phyloP scores from a whole-genome alignment of 2,888 invertebrate species.

The Isoperla grammatica region DNA sequence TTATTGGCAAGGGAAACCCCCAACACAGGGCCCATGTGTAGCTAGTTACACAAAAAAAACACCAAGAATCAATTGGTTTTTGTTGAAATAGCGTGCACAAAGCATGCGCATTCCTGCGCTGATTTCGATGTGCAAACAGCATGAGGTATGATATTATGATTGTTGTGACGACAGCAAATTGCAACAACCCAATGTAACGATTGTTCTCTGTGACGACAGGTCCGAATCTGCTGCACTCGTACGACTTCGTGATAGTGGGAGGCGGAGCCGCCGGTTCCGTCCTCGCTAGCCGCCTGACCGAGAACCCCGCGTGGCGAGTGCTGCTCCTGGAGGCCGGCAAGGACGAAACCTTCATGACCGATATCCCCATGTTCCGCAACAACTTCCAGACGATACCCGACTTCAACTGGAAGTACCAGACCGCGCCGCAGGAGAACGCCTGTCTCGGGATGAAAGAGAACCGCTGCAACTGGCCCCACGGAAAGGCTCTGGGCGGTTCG shows the following conservation, averaged over 20 bases:
- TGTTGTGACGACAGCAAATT: too few species aligned
- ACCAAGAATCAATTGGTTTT: too few species aligned
- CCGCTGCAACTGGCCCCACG: constrained; percentile 64
- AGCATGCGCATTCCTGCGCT: too few species aligned
- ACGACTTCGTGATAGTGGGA: constrained; percentile 11
- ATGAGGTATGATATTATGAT: too few species aligned
- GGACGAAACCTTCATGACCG: constrained; percentile 45
- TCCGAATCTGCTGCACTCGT: constrained; percentile 1
- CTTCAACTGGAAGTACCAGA: constrained; percentile 66
- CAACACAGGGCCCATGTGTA: too few species aligned
- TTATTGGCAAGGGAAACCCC: too few species aligned
- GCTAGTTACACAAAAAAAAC: too few species aligned
- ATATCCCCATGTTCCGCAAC: constrained; percentile 47
- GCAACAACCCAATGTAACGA: too few species aligned
- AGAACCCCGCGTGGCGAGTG: constrained; percentile 9
- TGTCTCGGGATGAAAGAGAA: constrained; percentile 44
- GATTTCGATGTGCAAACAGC: too few species aligned
- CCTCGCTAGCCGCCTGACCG: constrained; percentile 6
- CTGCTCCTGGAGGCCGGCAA: constrained; percentile 43
- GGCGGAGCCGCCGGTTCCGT: constrained; percentile 6
- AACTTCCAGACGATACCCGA: constrained; percentile 40
- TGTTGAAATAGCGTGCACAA: too few species aligned
- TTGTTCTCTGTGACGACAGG: too few species aligned
- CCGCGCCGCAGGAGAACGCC: constrained; percentile 56
- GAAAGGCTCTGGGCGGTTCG: constrained; percentile 75